These are phyloP conservation scores for Augiades crinisus DNA, from an alignment of 2,888 invertebrate species.

Conservation along the genomic window DNA sequence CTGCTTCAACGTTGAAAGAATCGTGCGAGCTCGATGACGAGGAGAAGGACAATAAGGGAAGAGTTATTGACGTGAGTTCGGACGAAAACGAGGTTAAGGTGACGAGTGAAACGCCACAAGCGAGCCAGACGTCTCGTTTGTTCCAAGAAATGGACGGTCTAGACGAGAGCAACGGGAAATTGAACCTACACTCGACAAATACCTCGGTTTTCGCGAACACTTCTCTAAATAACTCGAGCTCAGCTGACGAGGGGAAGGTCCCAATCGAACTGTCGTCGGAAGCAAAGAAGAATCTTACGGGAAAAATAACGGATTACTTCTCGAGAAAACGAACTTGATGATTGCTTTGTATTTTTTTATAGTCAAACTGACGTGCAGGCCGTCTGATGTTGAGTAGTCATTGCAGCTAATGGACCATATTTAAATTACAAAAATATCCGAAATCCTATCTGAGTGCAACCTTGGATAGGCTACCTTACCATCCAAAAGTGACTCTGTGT, in stretches of 20 bases:
- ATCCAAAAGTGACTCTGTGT: no score
- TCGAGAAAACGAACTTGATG: conserved; percentile 53
- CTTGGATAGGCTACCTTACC: no score
- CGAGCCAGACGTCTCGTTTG: conserved; percentile 30
- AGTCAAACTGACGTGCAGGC: no score
- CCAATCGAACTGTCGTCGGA: conserved; percentile 45
- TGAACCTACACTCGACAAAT: conserved; percentile 45
- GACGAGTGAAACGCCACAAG: neutral
- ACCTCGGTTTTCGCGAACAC: conserved; percentile 36
- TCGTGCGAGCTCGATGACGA: no score
- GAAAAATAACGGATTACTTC: conserved; percentile 72
- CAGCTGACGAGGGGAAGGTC: conserved; percentile 36
- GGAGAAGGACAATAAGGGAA: no score
- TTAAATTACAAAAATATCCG: no score
- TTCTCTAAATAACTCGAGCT: conserved; percentile 7
- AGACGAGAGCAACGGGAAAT: conserved; percentile 47
- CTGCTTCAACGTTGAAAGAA: no score
- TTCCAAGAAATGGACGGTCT: conserved; percentile 54
- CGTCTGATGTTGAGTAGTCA: no score
- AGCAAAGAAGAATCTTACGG: conserved; percentile 55
- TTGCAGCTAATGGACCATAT: no score
- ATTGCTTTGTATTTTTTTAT: conserved; percentile 13
- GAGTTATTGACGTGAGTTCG: no score
- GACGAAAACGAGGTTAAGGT: no score
- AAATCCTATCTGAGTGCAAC: no score